Evolutionary conservation across 2,888 invertebrate genomes (phyloP), one percentile per base, ranked within the genome.

Genomic region (Arctia plantaginis): DNA sequence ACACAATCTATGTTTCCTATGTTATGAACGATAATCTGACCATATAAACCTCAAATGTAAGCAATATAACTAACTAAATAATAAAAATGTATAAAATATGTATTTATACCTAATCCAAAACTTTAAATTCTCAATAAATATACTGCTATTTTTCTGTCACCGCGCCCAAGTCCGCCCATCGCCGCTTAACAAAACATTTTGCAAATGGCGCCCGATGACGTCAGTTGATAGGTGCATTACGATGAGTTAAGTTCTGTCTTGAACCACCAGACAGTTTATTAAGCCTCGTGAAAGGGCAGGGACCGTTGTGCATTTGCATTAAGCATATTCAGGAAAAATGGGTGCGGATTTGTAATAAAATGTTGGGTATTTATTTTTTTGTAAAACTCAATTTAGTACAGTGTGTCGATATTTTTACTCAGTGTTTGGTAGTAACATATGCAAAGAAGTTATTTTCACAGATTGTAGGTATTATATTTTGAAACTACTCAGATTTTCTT

Each of bases 211-310:
- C 85, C 82, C 75, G 88, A 89, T 90, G 91, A 92, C 91, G 90
- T 88, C 82, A 83, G 87, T 88, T 92, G 91, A 93, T 89, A 90
- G 92, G 88, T 92, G 90, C 93, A 93, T 93, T 92, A 92, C 80
- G 80, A 86, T 89, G 85, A 86, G 85, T 83, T 77, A 66, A 84
- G 80, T 83, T 76, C 80, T 86, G 86, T 86, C 85, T 86, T 86
- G 80, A 83, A 80, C 81, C 80, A 80, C 83, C 83, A 81, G 85
- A 85, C 88, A 81, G 82, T 87, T 87, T 86, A 86, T 87, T 85
- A 84, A 82, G 77, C 66, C 66, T 74, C 30, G 73, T 33, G 66
- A 47, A 74, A 75, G 66, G 76, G 75, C 55, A 62, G 30, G 27
- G 70, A 77, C 74, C 76, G 80, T 69, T 51, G 55, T 68, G 65